Conservation (phyloP, 2,113 vertebrate species). For the Siniperca chuatsi region DNA sequence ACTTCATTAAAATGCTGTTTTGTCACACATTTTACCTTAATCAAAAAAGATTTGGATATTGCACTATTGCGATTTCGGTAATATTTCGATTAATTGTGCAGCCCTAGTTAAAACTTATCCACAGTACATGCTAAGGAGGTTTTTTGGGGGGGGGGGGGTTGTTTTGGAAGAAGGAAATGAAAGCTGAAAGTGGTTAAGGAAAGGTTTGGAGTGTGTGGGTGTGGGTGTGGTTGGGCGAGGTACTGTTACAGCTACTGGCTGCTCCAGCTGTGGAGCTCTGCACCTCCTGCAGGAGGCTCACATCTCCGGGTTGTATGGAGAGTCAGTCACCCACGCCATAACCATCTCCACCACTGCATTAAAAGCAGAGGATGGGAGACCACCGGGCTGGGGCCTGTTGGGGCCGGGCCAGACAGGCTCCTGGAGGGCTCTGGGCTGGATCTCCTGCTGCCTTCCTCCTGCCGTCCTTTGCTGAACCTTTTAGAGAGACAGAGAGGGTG, state of each 20-base stretch:
- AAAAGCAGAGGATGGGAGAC: neutral
- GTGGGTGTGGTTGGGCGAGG: neutral
- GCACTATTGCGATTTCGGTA: too few relatives aligned
- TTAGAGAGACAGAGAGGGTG: neutral
- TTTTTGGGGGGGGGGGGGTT: too few relatives aligned
- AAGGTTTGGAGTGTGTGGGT: neutral
- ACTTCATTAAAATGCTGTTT: too few relatives aligned
- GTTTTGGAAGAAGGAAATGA: too few relatives aligned
- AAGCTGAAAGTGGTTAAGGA: too few relatives aligned
- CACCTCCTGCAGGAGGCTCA: neutral
- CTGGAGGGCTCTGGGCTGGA: neutral
- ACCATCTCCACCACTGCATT: neutral
- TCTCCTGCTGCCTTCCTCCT: neutral
- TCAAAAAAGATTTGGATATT: too few relatives aligned
- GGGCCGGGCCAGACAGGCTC: neutral
- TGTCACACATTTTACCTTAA: too few relatives aligned
- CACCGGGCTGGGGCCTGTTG: neutral
- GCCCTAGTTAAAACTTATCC: too few relatives aligned
- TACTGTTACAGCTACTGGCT: neutral
- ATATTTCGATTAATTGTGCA: too few relatives aligned
- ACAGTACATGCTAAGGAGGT: too few relatives aligned
- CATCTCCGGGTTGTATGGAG: neutral
- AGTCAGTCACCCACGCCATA: neutral
- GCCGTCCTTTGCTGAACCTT: neutral
- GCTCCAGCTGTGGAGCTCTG: neutral